phyloP scores from a whole-genome alignment of 2,888 invertebrate species.

The Morpho helenor region DNA sequence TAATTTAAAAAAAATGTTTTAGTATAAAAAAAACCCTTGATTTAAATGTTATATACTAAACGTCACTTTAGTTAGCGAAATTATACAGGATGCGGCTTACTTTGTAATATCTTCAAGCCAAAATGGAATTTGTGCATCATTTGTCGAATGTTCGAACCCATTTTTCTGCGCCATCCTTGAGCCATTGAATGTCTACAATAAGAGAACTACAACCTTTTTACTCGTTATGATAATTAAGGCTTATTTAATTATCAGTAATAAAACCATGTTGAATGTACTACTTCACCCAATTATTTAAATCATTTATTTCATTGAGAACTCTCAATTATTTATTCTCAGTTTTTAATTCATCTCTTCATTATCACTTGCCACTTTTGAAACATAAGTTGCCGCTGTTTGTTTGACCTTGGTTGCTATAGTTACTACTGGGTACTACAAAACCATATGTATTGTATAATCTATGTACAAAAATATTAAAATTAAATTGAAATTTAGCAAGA shows the following conservation, averaged over 20 bases:
- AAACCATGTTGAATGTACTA: neutral
- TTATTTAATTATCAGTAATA: neutral
- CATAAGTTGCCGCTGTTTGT: conserved; percentile 72
- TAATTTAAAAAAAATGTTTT: neutral
- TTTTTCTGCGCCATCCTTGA: conserved; percentile 63
- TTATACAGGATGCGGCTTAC: conserved; percentile 34
- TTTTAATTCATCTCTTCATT: conserved; percentile 34
- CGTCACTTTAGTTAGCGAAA: conserved; percentile 16
- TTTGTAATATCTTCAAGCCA: conserved; percentile 72
- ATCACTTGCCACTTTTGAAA: conserved; percentile 70
- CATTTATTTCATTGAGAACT: neutral
- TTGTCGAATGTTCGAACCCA: conserved; percentile 50
- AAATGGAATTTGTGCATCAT: conserved; percentile 51
- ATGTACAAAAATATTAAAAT: neutral
- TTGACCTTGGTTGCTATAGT: conserved; percentile 71
- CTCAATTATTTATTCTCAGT: conserved; percentile 15
- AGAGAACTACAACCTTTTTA: conserved; percentile 11
- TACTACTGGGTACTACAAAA: conserved; percentile 23
- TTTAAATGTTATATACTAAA: conserved; percentile 7
- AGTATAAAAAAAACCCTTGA: neutral
- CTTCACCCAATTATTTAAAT: neutral
- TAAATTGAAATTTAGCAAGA: too few species aligned
- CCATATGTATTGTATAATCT: too few species aligned
- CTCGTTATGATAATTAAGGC: conserved; percentile 17
- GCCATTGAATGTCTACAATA: conserved; percentile 46